phyloP scores from a whole-genome alignment of 2,888 invertebrate genomes.

The Gryllus longicercus region DNA sequence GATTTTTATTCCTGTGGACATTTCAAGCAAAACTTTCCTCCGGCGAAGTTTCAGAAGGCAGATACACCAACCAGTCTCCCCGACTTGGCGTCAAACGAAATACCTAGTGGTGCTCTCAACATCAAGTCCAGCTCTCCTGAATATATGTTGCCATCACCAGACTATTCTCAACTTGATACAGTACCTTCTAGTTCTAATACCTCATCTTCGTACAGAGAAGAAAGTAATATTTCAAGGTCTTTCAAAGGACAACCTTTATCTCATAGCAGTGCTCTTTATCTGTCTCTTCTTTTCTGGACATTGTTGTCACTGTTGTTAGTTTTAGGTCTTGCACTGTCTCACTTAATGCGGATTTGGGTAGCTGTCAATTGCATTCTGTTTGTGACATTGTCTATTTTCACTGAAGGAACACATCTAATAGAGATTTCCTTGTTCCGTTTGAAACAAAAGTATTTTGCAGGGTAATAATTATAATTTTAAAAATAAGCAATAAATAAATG shows the following conservation, averaged over 20 bases:
- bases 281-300: slow-evolving; percentile 66
- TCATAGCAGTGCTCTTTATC: slow-evolving; percentile 46
- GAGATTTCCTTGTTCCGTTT: slow-evolving; percentile 54
- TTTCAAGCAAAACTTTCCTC: slow-evolving; percentile 41
- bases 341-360: slow-evolving; percentile 55
- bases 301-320: slow-evolving; percentile 52
- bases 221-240: background rate
- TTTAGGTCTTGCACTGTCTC: slow-evolving; percentile 46
- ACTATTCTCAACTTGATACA: slow-evolving; percentile 29
- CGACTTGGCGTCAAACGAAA: background rate
- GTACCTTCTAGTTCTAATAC: background rate
- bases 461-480: background rate
- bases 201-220: background rate
- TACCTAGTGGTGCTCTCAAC: too few relatives aligned
- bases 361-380: slow-evolving; percentile 55
- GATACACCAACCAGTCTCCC: background rate
- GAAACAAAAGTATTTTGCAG: slow-evolving; percentile 19
- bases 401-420: slow-evolving; percentile 63
- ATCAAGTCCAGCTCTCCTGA: background rate
- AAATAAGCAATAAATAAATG: background rate
- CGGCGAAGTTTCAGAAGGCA: background rate
- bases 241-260: background rate
- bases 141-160: slow-evolving; percentile 28
- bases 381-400: slow-evolving; percentile 54
- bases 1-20: slow-evolving; percentile 58